Evolutionary conservation across 2,797 vertebrate species (phyloP), one percentile per base, ranked within the genome.

Genomic region (Garrulus glandarius): DNA sequence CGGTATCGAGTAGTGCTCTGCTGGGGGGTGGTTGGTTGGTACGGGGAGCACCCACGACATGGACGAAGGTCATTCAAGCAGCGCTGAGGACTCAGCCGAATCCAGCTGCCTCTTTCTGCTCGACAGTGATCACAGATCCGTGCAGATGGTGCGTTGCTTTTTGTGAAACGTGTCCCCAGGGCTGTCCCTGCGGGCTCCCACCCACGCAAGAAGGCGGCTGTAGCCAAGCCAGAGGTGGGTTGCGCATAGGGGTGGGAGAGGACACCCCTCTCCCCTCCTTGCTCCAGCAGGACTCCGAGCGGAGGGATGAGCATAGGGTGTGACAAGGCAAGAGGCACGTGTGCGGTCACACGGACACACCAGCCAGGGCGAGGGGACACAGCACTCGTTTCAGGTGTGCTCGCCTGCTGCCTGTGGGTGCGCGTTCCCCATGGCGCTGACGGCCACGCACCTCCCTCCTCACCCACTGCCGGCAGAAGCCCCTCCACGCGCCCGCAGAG

Each of bases 51-150:
- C 91, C 87, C 84, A 71, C n/a, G 44, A 7, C 84, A 11, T 10
- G 71, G 60, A 34, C 6, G 13, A 47, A 74, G 84, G 71, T 93
- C 89, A 52, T 69, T 94, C 74, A 52, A 64, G 44, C 47, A 55
- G 43, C 3, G 18, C 52, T 63, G 47, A 32, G 75, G 52, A 11
- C 59, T 82, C 70, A 63, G 75, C 34, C 27, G 37, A 74, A 72
- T 61, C 87, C 95, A 95, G 84, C 78, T 94, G 94, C 41, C 46
- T 68, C 60, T 87, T 83, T 71, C 92, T 75, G 72, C 68, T 76
- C 13, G 8, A 69, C 69, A 76, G 17, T 2, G 65, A 32, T 46
- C 67, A 5, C 55, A 39, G 46, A 60, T 44, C 69, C 19, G 2
- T 9, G 72, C 88, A 86, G 63, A 94, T 70, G 75, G 78, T 12